These are phyloP conservation scores for Drosophila ironensis DNA, from an alignment of 1,140 invertebrate species.

Conservation along the genomic window DNA sequence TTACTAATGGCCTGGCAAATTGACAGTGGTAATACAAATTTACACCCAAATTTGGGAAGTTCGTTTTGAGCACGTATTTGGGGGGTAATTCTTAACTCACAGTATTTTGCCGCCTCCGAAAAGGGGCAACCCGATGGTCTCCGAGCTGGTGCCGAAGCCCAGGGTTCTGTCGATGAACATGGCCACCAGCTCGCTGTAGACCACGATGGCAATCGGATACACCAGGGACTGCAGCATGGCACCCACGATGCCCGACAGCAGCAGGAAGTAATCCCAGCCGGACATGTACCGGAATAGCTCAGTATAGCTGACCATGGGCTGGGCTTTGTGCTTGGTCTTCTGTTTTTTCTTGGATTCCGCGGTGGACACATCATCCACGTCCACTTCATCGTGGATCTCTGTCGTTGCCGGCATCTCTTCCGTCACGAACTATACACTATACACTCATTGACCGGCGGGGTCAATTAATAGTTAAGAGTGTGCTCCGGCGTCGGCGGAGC, in stretches of 20 bases:
- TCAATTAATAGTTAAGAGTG: conserved; percentile 70
- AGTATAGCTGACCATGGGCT: conserved; percentile 47
- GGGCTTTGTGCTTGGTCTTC: conserved; percentile 37
- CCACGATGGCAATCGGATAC: conserved; percentile 86
- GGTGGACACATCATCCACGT: conserved; percentile 1
- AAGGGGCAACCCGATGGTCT: conserved; percentile 71
- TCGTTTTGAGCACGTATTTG: background rate
- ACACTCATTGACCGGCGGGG: conserved; percentile 64
- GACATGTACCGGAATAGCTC: conserved; percentile 84
- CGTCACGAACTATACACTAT: conserved; percentile 36
- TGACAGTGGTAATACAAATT: background rate
- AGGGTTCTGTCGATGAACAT: conserved; percentile 84
- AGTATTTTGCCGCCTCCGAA: conserved; percentile 83
- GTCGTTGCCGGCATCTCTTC: conserved; percentile 56
- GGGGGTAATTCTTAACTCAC: conserved; percentile 82
- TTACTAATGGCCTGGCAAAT: background rate
- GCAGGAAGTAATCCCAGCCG: conserved; percentile 62
- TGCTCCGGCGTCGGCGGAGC: background rate
- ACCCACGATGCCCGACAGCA: conserved; percentile 83
- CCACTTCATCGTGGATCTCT: conserved; percentile 15
- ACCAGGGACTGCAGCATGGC: conserved; percentile 84
- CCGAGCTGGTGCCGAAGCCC: conserved; percentile 77
- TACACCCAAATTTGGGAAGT: background rate
- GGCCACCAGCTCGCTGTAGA: conserved; percentile 87
- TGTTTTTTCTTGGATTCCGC: background rate